Evolutionary conservation across 2,113 vertebrate genomes (phyloP).

Genomic region (Hemicordylus capensis): DNA sequence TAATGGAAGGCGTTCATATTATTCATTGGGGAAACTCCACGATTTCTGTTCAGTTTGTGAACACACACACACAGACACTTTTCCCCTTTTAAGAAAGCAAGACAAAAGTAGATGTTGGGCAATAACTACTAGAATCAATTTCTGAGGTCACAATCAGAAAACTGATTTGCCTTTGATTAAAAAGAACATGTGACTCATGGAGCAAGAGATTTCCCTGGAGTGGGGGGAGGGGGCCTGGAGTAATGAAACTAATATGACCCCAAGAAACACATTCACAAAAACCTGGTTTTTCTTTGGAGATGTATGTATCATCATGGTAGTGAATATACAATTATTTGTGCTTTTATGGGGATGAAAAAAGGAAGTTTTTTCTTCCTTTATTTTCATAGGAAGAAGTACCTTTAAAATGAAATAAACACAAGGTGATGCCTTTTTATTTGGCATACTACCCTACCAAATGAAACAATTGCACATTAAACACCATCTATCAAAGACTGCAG

Average conservation of each 20-base stretch:
- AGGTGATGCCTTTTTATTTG: not conserved
- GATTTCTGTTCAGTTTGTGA: conserved; percentile 29
- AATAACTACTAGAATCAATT: not conserved
- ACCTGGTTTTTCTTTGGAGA: not conserved
- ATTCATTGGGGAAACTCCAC: conserved; percentile 78
- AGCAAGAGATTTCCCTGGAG: not conserved
- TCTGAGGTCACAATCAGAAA: not conserved
- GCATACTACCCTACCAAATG: no score
- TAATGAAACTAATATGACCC: not conserved
- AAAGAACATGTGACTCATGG: not conserved
- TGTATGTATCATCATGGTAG: not conserved
- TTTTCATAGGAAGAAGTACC: not conserved
- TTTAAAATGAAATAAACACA: not conserved
- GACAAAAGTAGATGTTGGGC: not conserved
- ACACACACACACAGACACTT: no score
- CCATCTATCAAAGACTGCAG: no score
- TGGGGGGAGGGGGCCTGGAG: not conserved
- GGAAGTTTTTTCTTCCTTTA: no score
- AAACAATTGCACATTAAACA: no score
- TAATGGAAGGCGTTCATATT: conserved; percentile 70
- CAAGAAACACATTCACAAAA: not conserved
- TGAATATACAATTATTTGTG: not conserved
- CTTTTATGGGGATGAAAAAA: no score
- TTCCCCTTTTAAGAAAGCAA: no score
- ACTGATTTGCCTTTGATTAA: not conserved